Evolutionary conservation across 2,888 invertebrate species (phyloP).

Genomic region (Caradrina clavipalpis): DNA sequence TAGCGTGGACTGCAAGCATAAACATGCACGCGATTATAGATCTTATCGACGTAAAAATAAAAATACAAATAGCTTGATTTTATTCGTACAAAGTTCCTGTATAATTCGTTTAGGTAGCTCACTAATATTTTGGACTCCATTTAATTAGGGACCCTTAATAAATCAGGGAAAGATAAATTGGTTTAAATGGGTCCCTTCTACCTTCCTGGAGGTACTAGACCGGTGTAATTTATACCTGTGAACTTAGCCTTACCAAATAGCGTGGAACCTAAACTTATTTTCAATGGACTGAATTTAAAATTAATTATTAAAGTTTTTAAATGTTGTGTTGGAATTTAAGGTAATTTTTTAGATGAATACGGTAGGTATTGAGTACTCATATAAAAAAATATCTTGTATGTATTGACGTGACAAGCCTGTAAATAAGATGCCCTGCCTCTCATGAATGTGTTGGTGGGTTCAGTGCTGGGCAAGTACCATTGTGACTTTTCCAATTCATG

Average conservation of each 20-base stretch:
- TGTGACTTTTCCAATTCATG: too few relatives aligned
- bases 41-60: conserved; percentile 26
- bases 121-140: conserved; percentile 76
- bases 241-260: conserved; percentile 12
- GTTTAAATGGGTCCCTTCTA: conserved; percentile 71
- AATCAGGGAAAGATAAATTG: conserved; percentile 76
- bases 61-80: conserved; percentile 32
- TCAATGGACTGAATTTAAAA: not conserved
- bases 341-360: too few relatives aligned
- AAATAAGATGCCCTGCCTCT: too few relatives aligned
- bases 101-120: conserved; percentile 69
- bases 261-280: conserved; percentile 13
- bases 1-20: conserved; percentile 47
- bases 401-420: too few relatives aligned
- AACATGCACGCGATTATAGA: conserved; percentile 54
- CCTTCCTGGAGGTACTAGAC: conserved; percentile 57
- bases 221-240: conserved; percentile 60
- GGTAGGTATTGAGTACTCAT: too few relatives aligned
- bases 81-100: conserved; percentile 58
- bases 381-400: too few relatives aligned
- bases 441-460: too few relatives aligned
- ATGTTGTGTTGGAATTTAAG: too few relatives aligned
- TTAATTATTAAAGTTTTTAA: conserved; percentile 4
- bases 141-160: conserved; percentile 73
- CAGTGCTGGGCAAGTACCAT: too few relatives aligned